phyloP scores from a whole-genome alignment of 1,140 invertebrate genomes.

The Sipha flava region DNA sequence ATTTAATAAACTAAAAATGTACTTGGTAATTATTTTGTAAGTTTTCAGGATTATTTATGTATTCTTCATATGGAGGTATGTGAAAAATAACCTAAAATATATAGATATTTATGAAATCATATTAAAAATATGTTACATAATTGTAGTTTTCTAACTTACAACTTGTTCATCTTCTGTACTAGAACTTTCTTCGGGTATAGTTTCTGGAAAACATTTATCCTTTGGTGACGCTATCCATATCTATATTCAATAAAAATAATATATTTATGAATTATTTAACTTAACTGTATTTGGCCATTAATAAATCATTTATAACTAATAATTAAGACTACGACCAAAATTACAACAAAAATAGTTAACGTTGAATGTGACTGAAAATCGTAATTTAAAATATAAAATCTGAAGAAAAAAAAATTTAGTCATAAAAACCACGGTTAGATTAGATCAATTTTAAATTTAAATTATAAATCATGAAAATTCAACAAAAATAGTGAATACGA shows the following conservation, averaged over 20 bases:
- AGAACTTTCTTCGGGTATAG: slow-evolving; percentile 83
- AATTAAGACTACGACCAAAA: too few species aligned
- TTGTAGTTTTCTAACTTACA: slow-evolving; percentile 46
- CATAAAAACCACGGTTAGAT: too few species aligned
- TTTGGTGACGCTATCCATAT: slow-evolving; percentile 73
- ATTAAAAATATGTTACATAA: neutral
- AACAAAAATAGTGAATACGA: too few species aligned
- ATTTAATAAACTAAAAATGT: neutral
- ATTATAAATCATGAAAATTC: too few species aligned
- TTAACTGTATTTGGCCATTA: too few species aligned
- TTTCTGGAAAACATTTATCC: slow-evolving; percentile 79
- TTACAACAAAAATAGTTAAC: too few species aligned
- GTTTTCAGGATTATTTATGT: slow-evolving; percentile 44
- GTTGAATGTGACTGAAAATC: too few species aligned
- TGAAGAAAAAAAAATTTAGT: too few species aligned
- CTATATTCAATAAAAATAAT: slow-evolving; percentile 40
- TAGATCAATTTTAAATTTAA: too few species aligned
- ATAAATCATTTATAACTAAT: too few species aligned
- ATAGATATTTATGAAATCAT: neutral
- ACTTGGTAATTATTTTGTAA: slow-evolving; percentile 26
- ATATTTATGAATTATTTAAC: too few species aligned
- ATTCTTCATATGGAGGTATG: slow-evolving; percentile 60
- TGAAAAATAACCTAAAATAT: slow-evolving; percentile 61
- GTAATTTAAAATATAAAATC: too few species aligned
- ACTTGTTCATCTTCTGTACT: slow-evolving; percentile 86